A percentile compares a stretch with the other conserved stretches of the same genome.
phyloP scores from a whole-genome alignment of 2,113 vertebrate genomes.

The Ictalurus punctatus region DNA sequence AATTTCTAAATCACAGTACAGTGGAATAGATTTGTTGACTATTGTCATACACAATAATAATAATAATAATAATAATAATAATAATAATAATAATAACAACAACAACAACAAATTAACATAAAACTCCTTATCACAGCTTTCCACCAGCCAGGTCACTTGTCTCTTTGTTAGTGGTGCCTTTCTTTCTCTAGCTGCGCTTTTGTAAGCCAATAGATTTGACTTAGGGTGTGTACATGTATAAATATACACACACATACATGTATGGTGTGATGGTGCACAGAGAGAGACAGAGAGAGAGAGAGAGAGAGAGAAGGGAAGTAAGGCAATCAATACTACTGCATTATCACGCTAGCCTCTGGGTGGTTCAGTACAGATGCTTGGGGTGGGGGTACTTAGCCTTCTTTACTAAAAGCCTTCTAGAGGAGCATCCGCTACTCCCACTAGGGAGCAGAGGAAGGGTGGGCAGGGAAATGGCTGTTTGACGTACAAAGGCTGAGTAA shows the following conservation, averaged over 20 bases:
- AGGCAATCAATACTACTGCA: constrained; percentile 48
- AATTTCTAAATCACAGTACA: not conserved
- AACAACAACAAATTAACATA: not conserved
- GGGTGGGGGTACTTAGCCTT: constrained; percentile 33
- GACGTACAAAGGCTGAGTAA: constrained; percentile 5
- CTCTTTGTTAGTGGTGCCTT: not conserved
- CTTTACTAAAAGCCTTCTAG: constrained; percentile 36
- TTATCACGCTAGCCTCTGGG: constrained; percentile 40
- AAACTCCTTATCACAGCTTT: not conserved
- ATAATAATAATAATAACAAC: not conserved
- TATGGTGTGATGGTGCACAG: not conserved
- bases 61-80: not conserved
- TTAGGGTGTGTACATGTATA: not conserved
- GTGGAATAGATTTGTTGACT: not conserved
- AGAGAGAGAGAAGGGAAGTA: not conserved
- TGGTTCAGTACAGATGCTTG: constrained; percentile 32
- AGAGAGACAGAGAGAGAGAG: not conserved
- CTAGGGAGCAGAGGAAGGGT: constrained; percentile 21
- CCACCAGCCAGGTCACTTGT: not conserved
- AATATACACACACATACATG: not conserved
- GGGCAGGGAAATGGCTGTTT: not conserved
- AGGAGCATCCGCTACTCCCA: constrained; percentile 15
- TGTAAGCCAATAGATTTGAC: constrained; percentile 10
- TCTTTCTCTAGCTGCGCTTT: not conserved
- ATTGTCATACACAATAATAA: not conserved